These are phyloP conservation scores for Camponotus pennsylvanicus DNA, from an alignment of 1,140 invertebrate species.

Conservation along the genomic window DNA sequence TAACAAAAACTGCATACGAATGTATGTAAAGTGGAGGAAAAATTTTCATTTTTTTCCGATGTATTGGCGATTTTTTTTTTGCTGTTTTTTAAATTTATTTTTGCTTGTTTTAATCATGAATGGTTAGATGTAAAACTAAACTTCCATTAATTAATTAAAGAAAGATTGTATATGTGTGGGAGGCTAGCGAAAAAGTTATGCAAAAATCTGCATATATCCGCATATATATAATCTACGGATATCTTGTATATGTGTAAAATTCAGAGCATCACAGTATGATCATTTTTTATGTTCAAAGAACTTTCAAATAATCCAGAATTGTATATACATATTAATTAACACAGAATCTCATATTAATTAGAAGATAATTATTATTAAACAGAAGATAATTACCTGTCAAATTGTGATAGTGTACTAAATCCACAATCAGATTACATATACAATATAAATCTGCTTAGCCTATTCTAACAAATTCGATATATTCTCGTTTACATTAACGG, in stretches of 20 bases:
- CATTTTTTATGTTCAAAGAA: neutral
- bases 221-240: too few species aligned
- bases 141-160: constrained; percentile 18
- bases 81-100: neutral
- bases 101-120: neutral
- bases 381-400: neutral
- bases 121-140: neutral
- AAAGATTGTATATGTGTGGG: neutral
- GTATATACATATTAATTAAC: neutral
- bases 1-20: constrained; percentile 1
- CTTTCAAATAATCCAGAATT: neutral
- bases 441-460: constrained; percentile 5
- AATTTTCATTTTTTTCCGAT: neutral
- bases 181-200: neutral
- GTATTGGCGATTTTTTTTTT: neutral
- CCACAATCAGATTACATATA: neutral
- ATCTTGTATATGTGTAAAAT: neutral
- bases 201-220: neutral
- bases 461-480: constrained; percentile 15
- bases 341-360: constrained; percentile 5
- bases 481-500: constrained; percentile 43
- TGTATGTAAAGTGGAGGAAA: neutral
- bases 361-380: constrained; percentile 7
- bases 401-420: neutral
- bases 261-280: neutral